Percentiles rank a stretch among this genome's conserved stretches.
Conservation (phyloP, 2,113 vertebrate species). For the Abramis brama region DNA sequence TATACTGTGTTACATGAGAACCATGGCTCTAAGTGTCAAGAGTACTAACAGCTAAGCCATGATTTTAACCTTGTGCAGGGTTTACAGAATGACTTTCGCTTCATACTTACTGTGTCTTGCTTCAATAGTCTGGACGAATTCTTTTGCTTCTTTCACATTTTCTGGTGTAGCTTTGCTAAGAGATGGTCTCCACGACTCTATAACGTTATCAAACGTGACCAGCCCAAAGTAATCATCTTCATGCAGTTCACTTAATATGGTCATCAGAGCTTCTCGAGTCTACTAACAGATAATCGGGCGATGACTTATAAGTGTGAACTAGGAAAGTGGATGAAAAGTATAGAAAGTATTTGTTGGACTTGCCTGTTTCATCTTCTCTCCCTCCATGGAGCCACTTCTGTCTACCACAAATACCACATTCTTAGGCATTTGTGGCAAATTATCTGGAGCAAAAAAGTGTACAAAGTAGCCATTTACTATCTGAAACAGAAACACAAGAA, state of each 20-base stretch:
- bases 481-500: conserved; percentile 58
- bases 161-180: conserved; percentile 67
- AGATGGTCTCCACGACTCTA: conserved; percentile 58
- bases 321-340: not conserved
- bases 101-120: conserved; percentile 52
- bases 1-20: not conserved
- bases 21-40: not conserved
- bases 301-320: not conserved
- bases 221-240: conserved; percentile 61
- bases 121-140: not conserved
- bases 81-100: not conserved
- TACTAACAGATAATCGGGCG: conserved; percentile 35
- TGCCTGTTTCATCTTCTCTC: conserved; percentile 72
- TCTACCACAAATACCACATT: conserved; percentile 81
- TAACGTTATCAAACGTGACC: accelerated
- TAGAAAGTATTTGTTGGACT: not conserved
- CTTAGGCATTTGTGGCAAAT: conserved; percentile 70
- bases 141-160: conserved; percentile 59
- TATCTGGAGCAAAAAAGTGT: conserved; percentile 76
- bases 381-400: conserved; percentile 70
- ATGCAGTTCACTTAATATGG: conserved; percentile 61
- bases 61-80: not conserved
- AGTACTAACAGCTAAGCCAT: too few species aligned
- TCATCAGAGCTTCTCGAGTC: conserved; percentile 62
- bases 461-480: conserved; percentile 81